A percentile compares a stretch with the other conserved stretches of the same genome.
Evolutionary conservation across 1,140 invertebrate species (phyloP).

Genomic region (Panagrolaimus sp.): DNA sequence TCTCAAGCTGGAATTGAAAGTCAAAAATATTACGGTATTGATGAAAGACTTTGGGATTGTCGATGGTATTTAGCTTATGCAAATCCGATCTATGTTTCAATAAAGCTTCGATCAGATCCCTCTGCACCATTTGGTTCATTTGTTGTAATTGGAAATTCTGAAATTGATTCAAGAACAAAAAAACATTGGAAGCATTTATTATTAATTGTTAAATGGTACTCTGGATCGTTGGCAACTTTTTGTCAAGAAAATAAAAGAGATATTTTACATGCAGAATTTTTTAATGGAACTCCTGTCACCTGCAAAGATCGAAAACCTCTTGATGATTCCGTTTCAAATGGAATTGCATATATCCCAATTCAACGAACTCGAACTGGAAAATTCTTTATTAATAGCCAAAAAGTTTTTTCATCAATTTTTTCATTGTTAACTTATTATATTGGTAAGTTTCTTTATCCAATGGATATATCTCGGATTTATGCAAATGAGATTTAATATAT

Average conservation of each 20-base stretch:
- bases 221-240: neutral
- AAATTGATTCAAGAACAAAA: neutral
- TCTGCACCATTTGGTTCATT: neutral
- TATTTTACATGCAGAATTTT: neutral
- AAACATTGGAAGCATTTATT: neutral
- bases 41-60: conserved; percentile 9
- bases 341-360: conserved; percentile 6
- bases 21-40: neutral
- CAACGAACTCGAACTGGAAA: neutral
- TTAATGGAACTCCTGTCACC: neutral
- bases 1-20: neutral
- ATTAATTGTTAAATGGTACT: neutral
- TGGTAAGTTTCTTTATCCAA: neutral
- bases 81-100: neutral
- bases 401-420: conserved; percentile 1
- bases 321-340: neutral
- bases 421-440: neutral
- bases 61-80: conserved; percentile 1
- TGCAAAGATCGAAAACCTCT: neutral
- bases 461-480: too few species aligned
- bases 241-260: neutral
- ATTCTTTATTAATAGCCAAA: neutral
- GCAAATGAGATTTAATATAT: neutral
- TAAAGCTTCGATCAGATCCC: neutral
- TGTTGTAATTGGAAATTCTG: neutral